Percentiles rank a stretch among this genome's conserved stretches.
phyloP scores from a whole-genome alignment of 2,113 vertebrate genomes.

The Scomber scombrus region DNA sequence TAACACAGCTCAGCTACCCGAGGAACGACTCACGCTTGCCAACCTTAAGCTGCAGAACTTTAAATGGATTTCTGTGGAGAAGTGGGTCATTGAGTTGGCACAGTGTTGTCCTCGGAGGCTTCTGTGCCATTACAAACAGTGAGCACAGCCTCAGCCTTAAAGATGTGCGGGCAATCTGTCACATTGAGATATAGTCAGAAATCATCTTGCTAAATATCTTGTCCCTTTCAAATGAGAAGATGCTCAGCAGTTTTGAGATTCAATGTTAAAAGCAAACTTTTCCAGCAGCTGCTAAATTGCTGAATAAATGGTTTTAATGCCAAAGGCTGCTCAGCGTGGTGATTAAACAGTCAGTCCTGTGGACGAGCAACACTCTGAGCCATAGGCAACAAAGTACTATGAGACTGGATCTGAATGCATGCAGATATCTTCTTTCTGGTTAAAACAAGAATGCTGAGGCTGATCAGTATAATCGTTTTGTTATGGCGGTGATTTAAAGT shows the following conservation, averaged over 20 bases:
- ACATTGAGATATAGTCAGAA: not conserved
- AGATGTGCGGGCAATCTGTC: conserved; percentile 27
- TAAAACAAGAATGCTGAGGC: conserved; percentile 44
- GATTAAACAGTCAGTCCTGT: conserved; percentile 22
- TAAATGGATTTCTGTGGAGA: conserved; percentile 53
- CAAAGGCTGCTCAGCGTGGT: conserved; percentile 9
- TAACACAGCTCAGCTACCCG: conserved; percentile 44
- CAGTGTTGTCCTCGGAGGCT: conserved; percentile 18
- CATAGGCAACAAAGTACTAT: not conserved
- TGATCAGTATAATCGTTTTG: conserved; percentile 17
- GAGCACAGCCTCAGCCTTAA: conserved; percentile 24
- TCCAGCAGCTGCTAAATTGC: not conserved
- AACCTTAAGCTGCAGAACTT: conserved; percentile 37
- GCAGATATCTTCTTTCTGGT: conserved; percentile 27
- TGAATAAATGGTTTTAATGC: conserved; percentile 7
- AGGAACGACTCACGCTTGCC: conserved; percentile 46
- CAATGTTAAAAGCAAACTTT: conserved; percentile 8
- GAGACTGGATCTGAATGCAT: conserved; percentile 6
- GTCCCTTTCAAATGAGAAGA: not conserved
- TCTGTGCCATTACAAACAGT: conserved; percentile 42
- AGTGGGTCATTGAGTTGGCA: conserved; percentile 46
- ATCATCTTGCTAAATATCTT: not conserved
- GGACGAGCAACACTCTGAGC: no score
- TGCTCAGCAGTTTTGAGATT: not conserved
- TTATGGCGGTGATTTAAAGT: conserved; percentile 24